Percentiles rank a stretch among this genome's conserved stretches.
Conservation (phyloP, 2,113 vertebrate genomes). For the Mola mola region DNA sequence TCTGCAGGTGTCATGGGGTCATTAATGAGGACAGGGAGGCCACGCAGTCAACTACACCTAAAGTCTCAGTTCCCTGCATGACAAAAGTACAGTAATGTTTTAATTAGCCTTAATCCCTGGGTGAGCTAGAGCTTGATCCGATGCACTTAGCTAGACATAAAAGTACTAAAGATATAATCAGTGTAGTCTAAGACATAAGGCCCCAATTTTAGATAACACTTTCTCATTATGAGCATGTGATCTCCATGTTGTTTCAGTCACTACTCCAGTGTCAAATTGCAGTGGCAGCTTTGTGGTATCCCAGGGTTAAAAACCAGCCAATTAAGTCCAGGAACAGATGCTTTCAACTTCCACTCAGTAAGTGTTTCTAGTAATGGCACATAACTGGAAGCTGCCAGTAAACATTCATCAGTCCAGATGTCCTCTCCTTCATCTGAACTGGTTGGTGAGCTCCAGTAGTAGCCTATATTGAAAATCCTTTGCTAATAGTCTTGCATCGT, state of each 20-base stretch:
- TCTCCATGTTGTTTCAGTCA: neutral
- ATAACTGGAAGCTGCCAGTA: neutral
- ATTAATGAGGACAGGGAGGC: neutral
- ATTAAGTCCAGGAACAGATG: neutral
- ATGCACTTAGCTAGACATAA: neutral
- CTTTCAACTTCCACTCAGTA: neutral
- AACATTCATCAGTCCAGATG: constrained; percentile 32
- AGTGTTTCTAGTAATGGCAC: neutral
- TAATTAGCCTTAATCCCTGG: neutral
- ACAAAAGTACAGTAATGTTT: constrained; percentile 29
- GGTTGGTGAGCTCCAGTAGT: neutral
- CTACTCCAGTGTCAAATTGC: neutral
- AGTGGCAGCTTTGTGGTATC: neutral
- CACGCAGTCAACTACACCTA: constrained; percentile 7
- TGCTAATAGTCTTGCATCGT: neutral
- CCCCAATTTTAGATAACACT: constrained; percentile 1
- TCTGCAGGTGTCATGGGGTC: constrained; percentile 55
- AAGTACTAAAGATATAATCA: neutral
- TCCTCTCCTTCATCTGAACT: constrained; percentile 12
- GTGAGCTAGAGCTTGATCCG: neutral
- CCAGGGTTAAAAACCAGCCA: constrained; percentile 13
- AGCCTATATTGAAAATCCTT: no score
- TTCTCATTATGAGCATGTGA: constrained; percentile 14
- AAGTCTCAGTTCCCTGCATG: constrained; percentile 50
- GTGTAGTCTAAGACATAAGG: constrained; percentile 29